Base-by-base conservation (phyloP, 2,113 vertebrate genomes). In the Rhinichthys klamathensis region DNA sequence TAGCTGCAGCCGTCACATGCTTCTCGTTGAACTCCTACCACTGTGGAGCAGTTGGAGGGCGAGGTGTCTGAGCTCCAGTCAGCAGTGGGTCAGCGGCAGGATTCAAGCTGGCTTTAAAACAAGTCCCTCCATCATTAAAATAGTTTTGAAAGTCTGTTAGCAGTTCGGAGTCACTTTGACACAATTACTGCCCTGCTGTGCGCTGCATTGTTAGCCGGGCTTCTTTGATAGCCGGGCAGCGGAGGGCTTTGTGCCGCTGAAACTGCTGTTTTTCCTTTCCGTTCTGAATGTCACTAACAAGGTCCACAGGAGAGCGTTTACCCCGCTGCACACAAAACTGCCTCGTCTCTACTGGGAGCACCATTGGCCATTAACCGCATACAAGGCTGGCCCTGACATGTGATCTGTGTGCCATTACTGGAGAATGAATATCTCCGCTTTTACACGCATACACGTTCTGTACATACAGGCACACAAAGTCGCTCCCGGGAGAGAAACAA, bases 91-190 rank as follows among this genome's bases (percentile, higher is more conserved):
- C 82, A 84, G 61, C 61, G 67, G 38, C 56, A 54, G 70, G 44
- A 75, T 63, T 80, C 75, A 44, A 18, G 73, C 65, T 49, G 49
- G 61, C 81, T 80, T 80, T 70, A 46, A 84, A 75, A 69, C 77
- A 85, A 86, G 84, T 61, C 56, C 38, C 82, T 80, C 77, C 69
- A 65, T 87, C 86, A 88, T 90, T 90, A 90, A 88, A 89, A 87
- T 88, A 79, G 88, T 90, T 89, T 85, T 79, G 77, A 89, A 88
- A 85, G 60, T 87, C 80, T 83, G 77, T 89, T 85, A 88, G 83
- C 86, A 79, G 76, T 85, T 89, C 77, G 73, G 76, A 86, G 86
- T 85, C 88, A 83, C 86, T 89, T 89, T 88, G 84, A 84, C 70
- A 75, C 84, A 84, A 84, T 84, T 86, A 80, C 79, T 72, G 32